Evolutionary conservation across 1,140 invertebrate genomes (phyloP).

Genomic region (Bombus confusus): DNA sequence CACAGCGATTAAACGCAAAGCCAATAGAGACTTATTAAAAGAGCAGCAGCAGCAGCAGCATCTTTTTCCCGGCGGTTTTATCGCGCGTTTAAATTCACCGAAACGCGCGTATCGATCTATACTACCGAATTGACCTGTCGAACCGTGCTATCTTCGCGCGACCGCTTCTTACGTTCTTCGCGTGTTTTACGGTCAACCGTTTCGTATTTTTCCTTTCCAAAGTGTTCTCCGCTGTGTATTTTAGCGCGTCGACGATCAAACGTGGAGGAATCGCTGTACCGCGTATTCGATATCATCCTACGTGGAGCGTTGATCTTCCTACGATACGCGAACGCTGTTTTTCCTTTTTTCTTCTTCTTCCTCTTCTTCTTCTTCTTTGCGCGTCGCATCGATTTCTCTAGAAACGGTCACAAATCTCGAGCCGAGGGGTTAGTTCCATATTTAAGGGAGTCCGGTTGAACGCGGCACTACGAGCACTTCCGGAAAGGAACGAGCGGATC

Average conservation of each 20-base stretch:
- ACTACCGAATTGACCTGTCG: no score
- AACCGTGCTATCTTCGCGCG: not conserved
- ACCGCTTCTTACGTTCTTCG: not conserved
- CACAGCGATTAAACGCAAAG: conserved; percentile 41
- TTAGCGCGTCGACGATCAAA: no score
- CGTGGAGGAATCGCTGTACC: no score
- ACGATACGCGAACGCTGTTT: no score
- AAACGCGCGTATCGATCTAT: conserved; percentile 4
- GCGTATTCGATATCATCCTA: no score
- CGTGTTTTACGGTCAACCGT: no score
- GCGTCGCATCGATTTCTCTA: conserved; percentile 3
- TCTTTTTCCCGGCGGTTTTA: conserved; percentile 12
- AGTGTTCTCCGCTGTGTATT: not conserved
- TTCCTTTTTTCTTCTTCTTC: not conserved
- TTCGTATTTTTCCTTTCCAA: not conserved
- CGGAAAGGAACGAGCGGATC: conserved; percentile 32
- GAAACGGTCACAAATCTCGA: conserved; percentile 20
- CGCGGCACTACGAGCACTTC: conserved; percentile 21
- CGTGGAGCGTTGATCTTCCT: no score
- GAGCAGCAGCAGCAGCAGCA: conserved; percentile 7
- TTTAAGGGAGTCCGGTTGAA: conserved; percentile 15
- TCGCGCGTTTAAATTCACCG: not conserved
- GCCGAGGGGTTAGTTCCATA: conserved; percentile 12
- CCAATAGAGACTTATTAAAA: conserved; percentile 50
- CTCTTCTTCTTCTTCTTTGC: not conserved